Base-by-base conservation (phyloP, 1,140 invertebrate genomes). In the Bombus pascuorum region DNA sequence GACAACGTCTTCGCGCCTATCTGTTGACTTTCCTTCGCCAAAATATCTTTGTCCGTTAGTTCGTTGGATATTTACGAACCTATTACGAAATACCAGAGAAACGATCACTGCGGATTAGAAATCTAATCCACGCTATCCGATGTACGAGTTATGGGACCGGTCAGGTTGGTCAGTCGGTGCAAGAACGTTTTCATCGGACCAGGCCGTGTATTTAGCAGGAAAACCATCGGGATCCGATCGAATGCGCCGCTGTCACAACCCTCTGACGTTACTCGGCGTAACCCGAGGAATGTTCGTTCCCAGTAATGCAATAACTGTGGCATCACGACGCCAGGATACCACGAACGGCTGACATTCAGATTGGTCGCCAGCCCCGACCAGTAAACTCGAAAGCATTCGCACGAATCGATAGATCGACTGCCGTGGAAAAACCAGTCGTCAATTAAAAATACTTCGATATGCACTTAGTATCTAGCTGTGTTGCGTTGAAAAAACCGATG, bases 231-330 rank as follows among this genome's bases (percentile, higher is more conserved):
- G 85, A 85, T 77, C 74, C 34, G 59, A 73, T 44, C 81, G 81
- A 81, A 85, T 25, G 71, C 79, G 76, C 74, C 62, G 59, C 65
- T 76, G 79, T 86, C 85, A 76, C 74, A 81, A 83, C 57, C 76
- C 82, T 71, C 37, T 85, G 86, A 80, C 85, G 85, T 77, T 68
- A 70, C 73, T 53, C 70, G 70, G 65, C 81, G 81, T 78, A 88
- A 90, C 80, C 83, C 73, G 83, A 84, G 89, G 89, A 90, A 90
- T 90, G 86, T 87, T 85, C 74, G 89, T 91, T 82, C 74, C 76
- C 84, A 85, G 89, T 91, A 91, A 91, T 91, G 90, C 90, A 91
- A 91, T 91, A 91, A 91, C 90, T 90, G 90, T 90, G 89, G 90
- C 84, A 88, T 91, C 90, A 90, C 87, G 85, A 88, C 86, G 89